These are phyloP conservation scores for Orcinus orca DNA, from an alignment of 2,113 vertebrate genomes.

Conservation along the genomic window DNA sequence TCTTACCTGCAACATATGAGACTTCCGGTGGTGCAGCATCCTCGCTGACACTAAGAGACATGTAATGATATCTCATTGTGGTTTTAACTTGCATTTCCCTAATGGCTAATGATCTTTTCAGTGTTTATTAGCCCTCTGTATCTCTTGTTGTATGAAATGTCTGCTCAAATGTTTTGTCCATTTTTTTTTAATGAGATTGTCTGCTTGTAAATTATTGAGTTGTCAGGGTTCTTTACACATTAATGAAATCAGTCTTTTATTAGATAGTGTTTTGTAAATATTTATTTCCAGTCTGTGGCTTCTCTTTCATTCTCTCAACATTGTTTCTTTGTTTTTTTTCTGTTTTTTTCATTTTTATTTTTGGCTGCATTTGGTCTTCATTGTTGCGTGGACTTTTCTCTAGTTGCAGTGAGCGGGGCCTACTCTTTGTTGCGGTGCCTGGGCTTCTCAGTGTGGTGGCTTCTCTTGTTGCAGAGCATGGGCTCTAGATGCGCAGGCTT, in stretches of 20 bases:
- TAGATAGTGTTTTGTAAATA: background rate
- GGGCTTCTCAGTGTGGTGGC: too few species aligned
- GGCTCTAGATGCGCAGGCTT: too few species aligned
- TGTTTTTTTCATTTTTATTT: too few species aligned
- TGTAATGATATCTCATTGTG: background rate
- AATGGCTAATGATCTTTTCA: too few species aligned
- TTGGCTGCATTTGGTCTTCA: background rate
- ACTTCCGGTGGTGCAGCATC: background rate
- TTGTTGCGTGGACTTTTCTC: too few species aligned
- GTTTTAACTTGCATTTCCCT: background rate
- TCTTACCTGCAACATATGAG: background rate
- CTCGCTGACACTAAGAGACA: background rate
- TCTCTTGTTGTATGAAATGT: background rate
- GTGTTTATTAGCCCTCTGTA: too few species aligned
- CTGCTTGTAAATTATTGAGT: background rate
- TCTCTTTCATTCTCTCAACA: background rate
- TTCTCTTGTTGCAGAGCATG: too few species aligned
- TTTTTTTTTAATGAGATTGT: background rate
- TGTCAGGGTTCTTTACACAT: background rate
- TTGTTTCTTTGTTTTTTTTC: background rate
- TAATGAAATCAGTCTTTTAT: background rate
- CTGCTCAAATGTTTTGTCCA: background rate
- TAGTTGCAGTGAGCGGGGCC: too few species aligned
- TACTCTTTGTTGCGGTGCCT: too few species aligned
- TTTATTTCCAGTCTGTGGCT: background rate